These are phyloP conservation scores for Discoglossus pictus DNA, from an alignment of 2,797 vertebrate genomes.

Conservation along the genomic window DNA sequence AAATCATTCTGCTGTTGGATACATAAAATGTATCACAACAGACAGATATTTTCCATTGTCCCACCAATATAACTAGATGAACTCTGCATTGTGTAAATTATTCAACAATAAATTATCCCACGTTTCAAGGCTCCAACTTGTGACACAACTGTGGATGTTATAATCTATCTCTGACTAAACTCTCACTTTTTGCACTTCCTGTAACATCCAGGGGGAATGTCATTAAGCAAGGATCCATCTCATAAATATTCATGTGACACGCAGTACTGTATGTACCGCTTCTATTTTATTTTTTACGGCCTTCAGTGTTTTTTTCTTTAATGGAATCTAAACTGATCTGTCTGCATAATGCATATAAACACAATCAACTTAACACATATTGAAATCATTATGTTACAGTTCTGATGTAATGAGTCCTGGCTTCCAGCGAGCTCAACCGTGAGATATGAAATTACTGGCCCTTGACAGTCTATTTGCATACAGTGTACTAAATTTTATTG, in stretches of 20 bases:
- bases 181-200: constrained; percentile 17
- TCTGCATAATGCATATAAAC: constrained; percentile 15
- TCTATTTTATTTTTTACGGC: not conserved
- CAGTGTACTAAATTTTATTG: not conserved
- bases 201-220: constrained; percentile 8
- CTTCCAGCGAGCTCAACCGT: constrained; percentile 5
- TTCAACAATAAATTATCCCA: too few relatives aligned
- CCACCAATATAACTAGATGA: too few relatives aligned
- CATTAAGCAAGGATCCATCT: constrained; percentile 5
- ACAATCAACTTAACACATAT: constrained; percentile 24
- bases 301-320: not conserved
- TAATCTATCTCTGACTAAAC: not conserved
- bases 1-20: too few relatives aligned
- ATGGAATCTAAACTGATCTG: constrained; percentile 8
- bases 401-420: not conserved
- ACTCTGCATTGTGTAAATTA: too few relatives aligned
- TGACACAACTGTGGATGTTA: too few relatives aligned
- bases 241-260: constrained; percentile 11
- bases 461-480: too few relatives aligned
- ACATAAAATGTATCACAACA: too few relatives aligned
- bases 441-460: not conserved
- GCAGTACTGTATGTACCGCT: constrained; percentile 6
- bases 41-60: too few relatives aligned
- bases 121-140: too few relatives aligned
- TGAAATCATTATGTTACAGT: constrained; percentile 4